Percentiles rank a stretch among this genome's conserved stretches.
These are phyloP conservation scores for Periparus ater DNA, from an alignment of 2,797 vertebrate species.

Conservation along the genomic window DNA sequence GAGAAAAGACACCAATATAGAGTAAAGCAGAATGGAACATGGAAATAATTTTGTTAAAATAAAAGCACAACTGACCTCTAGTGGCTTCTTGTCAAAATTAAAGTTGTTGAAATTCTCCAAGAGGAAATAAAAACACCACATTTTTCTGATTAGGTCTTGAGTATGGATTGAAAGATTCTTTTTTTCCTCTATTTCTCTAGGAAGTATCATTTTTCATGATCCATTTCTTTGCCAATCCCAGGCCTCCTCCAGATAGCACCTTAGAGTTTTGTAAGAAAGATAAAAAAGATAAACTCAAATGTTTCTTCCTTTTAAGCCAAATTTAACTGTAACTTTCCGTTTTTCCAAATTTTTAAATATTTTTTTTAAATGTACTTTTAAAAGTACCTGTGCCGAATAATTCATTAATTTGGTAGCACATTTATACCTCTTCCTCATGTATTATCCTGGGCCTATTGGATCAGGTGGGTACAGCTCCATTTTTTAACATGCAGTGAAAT, in stretches of 20 bases:
- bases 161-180: neutral
- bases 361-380: neutral
- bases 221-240: neutral
- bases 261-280: neutral
- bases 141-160: neutral
- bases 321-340: neutral
- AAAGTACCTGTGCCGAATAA: neutral
- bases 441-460: neutral
- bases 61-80: slow-evolving; percentile 68
- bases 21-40: neutral
- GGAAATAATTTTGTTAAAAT: neutral
- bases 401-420: neutral
- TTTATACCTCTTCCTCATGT: neutral
- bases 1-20: neutral
- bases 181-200: neutral
- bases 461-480: no score
- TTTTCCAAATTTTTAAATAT: neutral
- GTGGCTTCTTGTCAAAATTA: slow-evolving; percentile 52
- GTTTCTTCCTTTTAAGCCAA: neutral
- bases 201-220: neutral
- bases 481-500: neutral
- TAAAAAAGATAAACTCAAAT: neutral
- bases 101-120: neutral
- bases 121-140: fast-evolving
- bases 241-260: neutral